phyloP scores from a whole-genome alignment of 2,888 invertebrate species.

The Nebria brevicollis region DNA sequence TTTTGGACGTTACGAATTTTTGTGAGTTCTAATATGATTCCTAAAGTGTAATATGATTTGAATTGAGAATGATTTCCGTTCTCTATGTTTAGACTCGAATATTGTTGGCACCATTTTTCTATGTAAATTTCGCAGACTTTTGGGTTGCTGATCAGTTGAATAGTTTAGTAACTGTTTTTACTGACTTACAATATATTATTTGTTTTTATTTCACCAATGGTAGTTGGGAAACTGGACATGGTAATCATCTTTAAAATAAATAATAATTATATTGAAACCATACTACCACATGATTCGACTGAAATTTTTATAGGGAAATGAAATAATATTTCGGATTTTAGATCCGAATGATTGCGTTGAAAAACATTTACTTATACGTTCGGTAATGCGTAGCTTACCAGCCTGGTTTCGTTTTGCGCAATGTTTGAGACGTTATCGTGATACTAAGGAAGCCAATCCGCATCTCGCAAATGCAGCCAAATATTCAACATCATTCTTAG shows the following conservation, averaged over 20 bases:
- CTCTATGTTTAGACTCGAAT: slow-evolving; percentile 75
- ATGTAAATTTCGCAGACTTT: slow-evolving; percentile 96
- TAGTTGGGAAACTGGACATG: slow-evolving; percentile 74
- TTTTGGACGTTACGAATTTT: slow-evolving; percentile 93
- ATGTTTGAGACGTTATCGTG: slow-evolving; percentile 93
- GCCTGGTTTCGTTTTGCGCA: slow-evolving; percentile 99
- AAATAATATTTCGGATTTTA: slow-evolving; percentile 49
- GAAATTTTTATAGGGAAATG: no score
- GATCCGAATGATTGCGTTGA: slow-evolving; percentile 75
- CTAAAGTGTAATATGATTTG: neutral
- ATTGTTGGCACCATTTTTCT: slow-evolving; percentile 89
- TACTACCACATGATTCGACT: no score
- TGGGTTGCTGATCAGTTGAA: slow-evolving; percentile 99
- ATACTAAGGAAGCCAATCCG: slow-evolving; percentile 92
- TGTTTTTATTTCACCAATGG: slow-evolving; percentile 90
- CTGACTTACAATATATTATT: slow-evolving; percentile 93
- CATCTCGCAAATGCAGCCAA: slow-evolving; percentile 98
- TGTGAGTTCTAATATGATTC: slow-evolving; percentile 77
- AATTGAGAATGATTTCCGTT: no score
- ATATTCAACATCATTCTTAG: slow-evolving; percentile 97
- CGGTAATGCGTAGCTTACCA: slow-evolving; percentile 90
- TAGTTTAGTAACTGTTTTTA: slow-evolving; percentile 86
- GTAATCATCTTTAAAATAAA: slow-evolving; percentile 57
- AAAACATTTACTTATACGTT: slow-evolving; percentile 79
- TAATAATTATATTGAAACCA: no score